Base-by-base conservation (phyloP, 2,888 invertebrate genomes). In the Muscina levida region DNA sequence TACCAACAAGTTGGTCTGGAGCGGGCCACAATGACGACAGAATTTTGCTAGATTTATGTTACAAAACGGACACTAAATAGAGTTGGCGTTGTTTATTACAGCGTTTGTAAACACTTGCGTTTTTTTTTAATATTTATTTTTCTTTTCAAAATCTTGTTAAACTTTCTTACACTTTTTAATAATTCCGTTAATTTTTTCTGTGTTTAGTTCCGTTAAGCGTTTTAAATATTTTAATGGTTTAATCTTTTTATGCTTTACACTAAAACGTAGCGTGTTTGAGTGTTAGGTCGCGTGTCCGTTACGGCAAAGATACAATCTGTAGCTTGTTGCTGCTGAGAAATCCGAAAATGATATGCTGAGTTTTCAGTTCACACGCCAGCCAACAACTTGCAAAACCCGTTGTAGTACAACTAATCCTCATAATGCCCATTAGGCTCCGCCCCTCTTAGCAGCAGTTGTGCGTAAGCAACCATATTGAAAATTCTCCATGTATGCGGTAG, bases 1-100 rank as follows among this genome's bases (percentile, higher is more conserved):
- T 88, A 82, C 87, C 85, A 85, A 88, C 88, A 76, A 90, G 85
- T 85, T 89, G 89, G 88, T 87, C 88, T 86, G 90, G 88, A 86
- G 90, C 85, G 77, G 87, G 88, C 91, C 90, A 90, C 89, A 90
- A 84, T 86, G 91, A 91, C 87, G 89, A 91, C 89, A 90, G 88
- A 89, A 90, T 90, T 86, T 88, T 89, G 89, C 80, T 80, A 53
- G 77, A 85, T 85, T 59, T 80, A 72, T 53, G 26, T 44, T 68
- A 46, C 11, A 39, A 17, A 39, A 13, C 2, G 24, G 53, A 15
- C 70, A 71, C 70, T 15, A 19, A 42, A 48, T 46, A 2, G 31
- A 22, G 17, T 5, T 2, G 22, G 24, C 11, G 24, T 22, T 13
- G 10, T 71, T 71, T 46, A 19, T 31, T 31, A n/a, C n/a, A n/a